Base-by-base conservation (phyloP, 1,140 invertebrate species). In the Drosophila repleta region DNA sequence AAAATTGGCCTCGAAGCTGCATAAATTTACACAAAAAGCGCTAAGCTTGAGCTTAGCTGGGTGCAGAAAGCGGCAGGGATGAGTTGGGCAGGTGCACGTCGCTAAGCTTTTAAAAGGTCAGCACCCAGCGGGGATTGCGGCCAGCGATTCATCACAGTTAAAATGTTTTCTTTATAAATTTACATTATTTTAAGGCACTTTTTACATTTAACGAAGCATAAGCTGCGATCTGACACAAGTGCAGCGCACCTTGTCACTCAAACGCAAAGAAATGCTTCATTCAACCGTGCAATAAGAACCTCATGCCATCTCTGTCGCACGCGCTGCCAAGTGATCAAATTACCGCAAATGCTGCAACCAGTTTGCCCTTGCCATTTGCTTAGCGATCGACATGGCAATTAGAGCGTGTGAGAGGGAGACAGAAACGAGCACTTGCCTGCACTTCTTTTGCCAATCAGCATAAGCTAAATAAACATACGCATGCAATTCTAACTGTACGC, bases 21-120 rank as follows among this genome's bases (percentile, higher is more conserved):
- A 89, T 89, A 89, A 89, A 89, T 89, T 89, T 89, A 74, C 84
- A 84, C 84, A 78, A 83, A 76, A 76, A 87, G 43, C 43, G 65
- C 57, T 74, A 74, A 74, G 71, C 63, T 55, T 60, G 18, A 26
- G 37, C 68, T 58, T 32, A 20, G 15, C 24, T 29, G 53, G 26
- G 29, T 53, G 46, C 57, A 32, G 37, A 10, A 13, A 57, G 45
- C 29, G 32, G 55, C 43, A 48, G 43, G 29, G 56, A 13, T 39
- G 32, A 24, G 21, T 49, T 39, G 45, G 21, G 51, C 83, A 88
- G 83, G 83, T 88, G 76, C 68, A 76, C 62, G 48, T 52, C 57
- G 45, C 65, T 83, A 88, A 88, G 83, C 83, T 79, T 29, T 79
- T 88, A 88, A 88, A 89, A 89, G 84, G 79, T 83, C 64, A 70